These are phyloP conservation scores for Carterocephalus palaemon DNA, from an alignment of 2,888 invertebrate genomes.

Conservation along the genomic window DNA sequence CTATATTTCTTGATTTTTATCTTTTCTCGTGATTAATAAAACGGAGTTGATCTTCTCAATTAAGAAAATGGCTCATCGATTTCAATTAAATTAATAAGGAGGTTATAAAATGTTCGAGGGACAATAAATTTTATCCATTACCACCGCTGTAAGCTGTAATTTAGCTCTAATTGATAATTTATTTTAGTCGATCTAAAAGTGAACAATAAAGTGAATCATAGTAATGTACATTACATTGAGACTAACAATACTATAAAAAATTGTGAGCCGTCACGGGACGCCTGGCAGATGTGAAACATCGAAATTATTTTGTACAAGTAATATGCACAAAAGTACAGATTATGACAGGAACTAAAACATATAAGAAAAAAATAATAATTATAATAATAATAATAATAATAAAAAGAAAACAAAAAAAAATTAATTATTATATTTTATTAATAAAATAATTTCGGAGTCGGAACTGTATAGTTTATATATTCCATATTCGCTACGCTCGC, in stretches of 20 bases:
- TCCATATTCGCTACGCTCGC: too few relatives aligned
- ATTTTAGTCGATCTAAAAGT: constrained; percentile 66
- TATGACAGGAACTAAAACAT: too few relatives aligned
- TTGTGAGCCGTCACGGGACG: too few relatives aligned
- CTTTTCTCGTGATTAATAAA: constrained; percentile 7
- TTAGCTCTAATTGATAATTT: constrained; percentile 73
- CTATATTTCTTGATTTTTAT: background rate
- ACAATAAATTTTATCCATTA: constrained; percentile 73
- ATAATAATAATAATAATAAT: background rate
- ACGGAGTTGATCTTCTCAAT: constrained; percentile 49
- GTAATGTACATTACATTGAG: constrained; percentile 39
- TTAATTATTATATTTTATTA: too few relatives aligned
- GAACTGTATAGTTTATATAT: too few relatives aligned
- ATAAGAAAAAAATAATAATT: too few relatives aligned
- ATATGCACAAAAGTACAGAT: background rate
- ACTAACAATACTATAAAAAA: background rate
- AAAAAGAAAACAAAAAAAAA: too few relatives aligned
- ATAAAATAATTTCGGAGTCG: too few relatives aligned
- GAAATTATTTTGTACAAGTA: too few relatives aligned
- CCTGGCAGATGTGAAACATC: too few relatives aligned
- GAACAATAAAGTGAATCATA: constrained; percentile 70
- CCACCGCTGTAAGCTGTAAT: constrained; percentile 63
- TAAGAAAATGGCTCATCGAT: constrained; percentile 58
- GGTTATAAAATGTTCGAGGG: constrained; percentile 66
- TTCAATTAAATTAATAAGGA: constrained; percentile 73